Conservation (phyloP, 2,888 invertebrate species). For the Acleris laterana region DNA sequence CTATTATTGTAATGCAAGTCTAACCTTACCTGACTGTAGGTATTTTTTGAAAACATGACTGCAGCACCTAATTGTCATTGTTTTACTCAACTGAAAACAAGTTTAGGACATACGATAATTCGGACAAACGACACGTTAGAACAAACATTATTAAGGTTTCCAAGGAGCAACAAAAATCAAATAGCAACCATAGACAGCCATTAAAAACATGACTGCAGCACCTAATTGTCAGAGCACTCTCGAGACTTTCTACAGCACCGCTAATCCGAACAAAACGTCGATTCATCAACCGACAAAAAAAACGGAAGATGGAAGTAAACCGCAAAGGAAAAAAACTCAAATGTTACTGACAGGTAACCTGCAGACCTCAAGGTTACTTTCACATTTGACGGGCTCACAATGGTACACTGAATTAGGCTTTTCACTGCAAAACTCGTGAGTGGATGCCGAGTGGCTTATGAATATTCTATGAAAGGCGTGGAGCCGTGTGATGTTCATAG, state of each 20-base stretch:
- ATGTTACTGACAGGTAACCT: conserved; percentile 61
- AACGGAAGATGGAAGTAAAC: conserved; percentile 47
- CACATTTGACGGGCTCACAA: conserved; percentile 54
- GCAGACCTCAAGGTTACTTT: conserved; percentile 63
- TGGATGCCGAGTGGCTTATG: conserved; percentile 46
- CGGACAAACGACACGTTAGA: too few species aligned
- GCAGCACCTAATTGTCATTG: too few species aligned
- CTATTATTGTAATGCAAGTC: too few species aligned
- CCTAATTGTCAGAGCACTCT: conserved; percentile 20
- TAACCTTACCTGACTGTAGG: too few species aligned
- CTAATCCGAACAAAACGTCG: conserved; percentile 46
- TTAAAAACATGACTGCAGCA: conserved; percentile 12
- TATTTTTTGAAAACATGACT: too few species aligned
- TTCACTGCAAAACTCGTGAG: conserved; percentile 48
- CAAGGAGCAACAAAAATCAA: not conserved
- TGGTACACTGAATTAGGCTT: conserved; percentile 56
- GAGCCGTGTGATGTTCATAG: conserved; percentile 10
- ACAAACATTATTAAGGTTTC: too few species aligned
- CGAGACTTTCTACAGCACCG: conserved; percentile 33
- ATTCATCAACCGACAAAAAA: conserved; percentile 57
- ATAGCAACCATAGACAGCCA: conserved; percentile 8
- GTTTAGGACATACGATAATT: too few species aligned
- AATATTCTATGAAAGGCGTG: conserved; percentile 50
- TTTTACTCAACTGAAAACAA: too few species aligned
- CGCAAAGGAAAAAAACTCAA: conserved; percentile 49